These are phyloP conservation scores for Brachymystax lenok DNA, from an alignment of 2,797 vertebrate species.

Conservation along the genomic window DNA sequence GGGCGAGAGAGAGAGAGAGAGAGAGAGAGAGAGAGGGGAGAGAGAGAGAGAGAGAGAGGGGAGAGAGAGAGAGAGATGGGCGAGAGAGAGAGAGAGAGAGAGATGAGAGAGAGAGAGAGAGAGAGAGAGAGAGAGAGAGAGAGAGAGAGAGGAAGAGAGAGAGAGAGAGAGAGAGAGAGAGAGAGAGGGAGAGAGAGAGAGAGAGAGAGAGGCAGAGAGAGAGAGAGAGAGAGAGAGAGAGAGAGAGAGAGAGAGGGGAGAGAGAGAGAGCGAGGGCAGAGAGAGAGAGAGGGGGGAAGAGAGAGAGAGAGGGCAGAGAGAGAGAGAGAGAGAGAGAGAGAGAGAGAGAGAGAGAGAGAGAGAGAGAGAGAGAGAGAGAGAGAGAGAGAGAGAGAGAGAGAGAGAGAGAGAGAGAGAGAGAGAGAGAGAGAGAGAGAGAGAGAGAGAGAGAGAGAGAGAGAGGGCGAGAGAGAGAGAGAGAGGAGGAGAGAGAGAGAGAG, in stretches of 20 bases:
- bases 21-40: not conserved
- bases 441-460: not conserved
- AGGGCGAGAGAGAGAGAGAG: not conserved
- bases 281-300: not conserved
- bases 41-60: not conserved
- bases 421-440: not conserved
- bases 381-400: not conserved
- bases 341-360: not conserved
- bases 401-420: not conserved
- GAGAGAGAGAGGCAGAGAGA: not conserved
- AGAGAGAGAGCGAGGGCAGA: not conserved
- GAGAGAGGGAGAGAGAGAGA: not conserved
- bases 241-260: not conserved
- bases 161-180: not conserved
- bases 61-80: not conserved
- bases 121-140: not conserved
- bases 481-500: not conserved
- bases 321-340: too few relatives aligned
- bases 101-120: not conserved
- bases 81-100: too few relatives aligned
- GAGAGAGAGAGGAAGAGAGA: not conserved
- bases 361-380: not conserved
- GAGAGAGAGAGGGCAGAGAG: not conserved
- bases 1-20: not conserved
- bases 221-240: not conserved